A percentile compares a stretch with the other conserved stretches of the same genome.
Evolutionary conservation across 2,113 vertebrate genomes (phyloP).

Genomic region (Excalfactoria chinensis): DNA sequence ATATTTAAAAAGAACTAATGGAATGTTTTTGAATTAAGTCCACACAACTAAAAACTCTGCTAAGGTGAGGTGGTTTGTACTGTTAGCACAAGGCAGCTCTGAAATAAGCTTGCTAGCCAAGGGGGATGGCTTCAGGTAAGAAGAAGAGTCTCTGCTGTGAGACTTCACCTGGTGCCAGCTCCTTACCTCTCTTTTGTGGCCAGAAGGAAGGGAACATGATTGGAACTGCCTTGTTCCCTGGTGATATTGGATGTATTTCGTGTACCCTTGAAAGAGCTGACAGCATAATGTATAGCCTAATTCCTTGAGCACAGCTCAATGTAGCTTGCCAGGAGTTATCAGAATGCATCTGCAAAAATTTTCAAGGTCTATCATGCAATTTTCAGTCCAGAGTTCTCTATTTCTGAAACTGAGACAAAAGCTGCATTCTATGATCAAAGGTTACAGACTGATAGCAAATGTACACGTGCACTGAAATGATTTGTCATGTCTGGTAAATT

Average conservation of each 20-base stretch:
- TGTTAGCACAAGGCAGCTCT: background rate
- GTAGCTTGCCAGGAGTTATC: constrained; percentile 29
- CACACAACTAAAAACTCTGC: background rate
- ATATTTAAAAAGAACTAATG: background rate
- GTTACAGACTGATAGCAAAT: background rate
- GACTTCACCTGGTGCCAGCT: background rate
- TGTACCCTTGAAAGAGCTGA: constrained; percentile 37
- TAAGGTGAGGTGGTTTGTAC: background rate
- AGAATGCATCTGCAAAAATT: constrained; percentile 38
- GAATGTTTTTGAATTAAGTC: background rate
- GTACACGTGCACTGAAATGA: background rate
- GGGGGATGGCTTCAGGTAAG: background rate
- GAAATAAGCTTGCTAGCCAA: background rate
- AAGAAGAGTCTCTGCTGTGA: background rate
- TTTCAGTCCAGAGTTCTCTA: background rate
- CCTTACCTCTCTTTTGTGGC: background rate
- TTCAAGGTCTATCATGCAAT: background rate
- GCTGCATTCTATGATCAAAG: background rate
- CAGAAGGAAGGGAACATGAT: background rate
- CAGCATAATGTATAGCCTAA: constrained; percentile 21
- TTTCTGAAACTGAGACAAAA: background rate
- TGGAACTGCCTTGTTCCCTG: constrained; percentile 1
- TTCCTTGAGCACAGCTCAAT: background rate
- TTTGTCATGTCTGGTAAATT: constrained; percentile 6
- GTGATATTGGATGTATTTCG: constrained; percentile 14